A percentile compares a stretch with the other conserved stretches of the same genome.
phyloP scores from a whole-genome alignment of 2,888 invertebrate genomes.

The Cremastobaeus sp. region DNA sequence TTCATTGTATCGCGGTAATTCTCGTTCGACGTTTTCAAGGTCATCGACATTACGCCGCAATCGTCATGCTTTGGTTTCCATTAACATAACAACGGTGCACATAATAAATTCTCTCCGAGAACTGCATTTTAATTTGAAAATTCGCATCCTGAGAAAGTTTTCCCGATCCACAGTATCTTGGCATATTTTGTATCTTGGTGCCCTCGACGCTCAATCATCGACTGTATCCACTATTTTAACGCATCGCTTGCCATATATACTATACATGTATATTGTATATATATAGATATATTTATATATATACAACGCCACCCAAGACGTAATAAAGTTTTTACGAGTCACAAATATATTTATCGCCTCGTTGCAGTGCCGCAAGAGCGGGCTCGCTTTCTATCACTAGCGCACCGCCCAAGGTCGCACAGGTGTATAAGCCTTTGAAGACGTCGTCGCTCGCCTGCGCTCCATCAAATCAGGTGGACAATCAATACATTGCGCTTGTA shows the following conservation, averaged over 20 bases:
- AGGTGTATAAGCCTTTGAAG: constrained; percentile 44
- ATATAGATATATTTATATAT: constrained; percentile 44
- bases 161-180: too few relatives aligned
- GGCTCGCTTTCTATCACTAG: constrained; percentile 37
- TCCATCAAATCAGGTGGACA: too few relatives aligned
- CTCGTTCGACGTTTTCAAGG: too few relatives aligned
- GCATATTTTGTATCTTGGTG: too few relatives aligned
- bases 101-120: too few relatives aligned
- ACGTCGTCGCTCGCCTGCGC: constrained; percentile 3
- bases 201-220: background rate
- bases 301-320: constrained; percentile 53
- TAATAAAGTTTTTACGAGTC: constrained; percentile 58
- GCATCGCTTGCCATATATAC: constrained; percentile 14
- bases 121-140: too few relatives aligned
- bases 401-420: constrained; percentile 47
- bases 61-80: too few relatives aligned
- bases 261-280: too few relatives aligned
- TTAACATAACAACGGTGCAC: too few relatives aligned
- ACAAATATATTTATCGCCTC: constrained; percentile 60
- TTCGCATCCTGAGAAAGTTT: too few relatives aligned
- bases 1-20: too few relatives aligned
- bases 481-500: constrained; percentile 30
- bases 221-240: constrained; percentile 35
- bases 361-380: constrained; percentile 35
- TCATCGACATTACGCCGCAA: too few relatives aligned